phyloP scores from a whole-genome alignment of 2,113 vertebrate species.

The Fulica atra region DNA sequence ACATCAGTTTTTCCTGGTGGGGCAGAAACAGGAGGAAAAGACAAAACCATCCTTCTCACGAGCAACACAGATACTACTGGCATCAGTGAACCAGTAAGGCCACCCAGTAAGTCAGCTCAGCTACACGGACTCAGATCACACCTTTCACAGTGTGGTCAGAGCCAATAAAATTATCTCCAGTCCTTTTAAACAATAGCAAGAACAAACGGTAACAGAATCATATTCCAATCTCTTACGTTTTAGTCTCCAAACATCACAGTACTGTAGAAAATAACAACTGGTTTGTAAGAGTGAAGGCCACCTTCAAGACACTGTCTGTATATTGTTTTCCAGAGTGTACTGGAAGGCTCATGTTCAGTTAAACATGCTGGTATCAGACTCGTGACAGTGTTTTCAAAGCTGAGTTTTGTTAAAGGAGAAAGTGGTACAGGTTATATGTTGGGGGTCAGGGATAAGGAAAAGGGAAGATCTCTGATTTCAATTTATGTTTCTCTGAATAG shows the following conservation, averaged over 20 bases:
- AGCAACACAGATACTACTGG: background rate
- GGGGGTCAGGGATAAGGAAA: background rate
- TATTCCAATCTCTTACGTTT: slow-evolving; percentile 27
- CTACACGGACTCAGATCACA: background rate
- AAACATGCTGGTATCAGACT: background rate
- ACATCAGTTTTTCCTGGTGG: background rate
- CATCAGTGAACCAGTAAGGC: background rate
- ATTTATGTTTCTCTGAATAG: background rate
- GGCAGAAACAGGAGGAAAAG: background rate
- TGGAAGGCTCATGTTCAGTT: background rate
- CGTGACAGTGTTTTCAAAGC: background rate
- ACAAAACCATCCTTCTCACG: background rate
- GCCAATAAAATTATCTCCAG: background rate
- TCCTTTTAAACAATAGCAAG: background rate
- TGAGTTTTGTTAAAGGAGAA: background rate
- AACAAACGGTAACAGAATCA: background rate
- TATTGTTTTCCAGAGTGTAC: background rate
- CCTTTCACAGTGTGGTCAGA: background rate
- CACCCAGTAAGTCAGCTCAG: background rate
- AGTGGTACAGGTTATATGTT: background rate
- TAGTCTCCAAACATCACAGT: slow-evolving; percentile 12
- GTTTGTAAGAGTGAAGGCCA: background rate
- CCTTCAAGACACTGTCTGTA: background rate
- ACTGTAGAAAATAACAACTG: slow-evolving; percentile 8
- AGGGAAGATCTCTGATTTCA: background rate